phyloP scores from a whole-genome alignment of 2,888 invertebrate species.

The Esperia sulphurella region DNA sequence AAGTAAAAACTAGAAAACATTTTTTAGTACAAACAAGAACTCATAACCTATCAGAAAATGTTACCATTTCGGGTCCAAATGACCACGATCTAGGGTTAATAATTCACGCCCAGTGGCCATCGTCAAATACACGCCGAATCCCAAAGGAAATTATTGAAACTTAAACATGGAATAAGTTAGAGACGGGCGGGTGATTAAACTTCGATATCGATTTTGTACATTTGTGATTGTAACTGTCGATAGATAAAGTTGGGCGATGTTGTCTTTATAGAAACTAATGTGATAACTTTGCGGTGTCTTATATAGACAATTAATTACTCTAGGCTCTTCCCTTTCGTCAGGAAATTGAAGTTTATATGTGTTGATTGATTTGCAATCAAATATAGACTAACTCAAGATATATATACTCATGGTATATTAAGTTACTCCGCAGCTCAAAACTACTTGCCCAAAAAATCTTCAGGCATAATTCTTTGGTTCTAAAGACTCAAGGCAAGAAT shows the following conservation, averaged over 20 bases:
- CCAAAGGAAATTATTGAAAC: conserved; percentile 69
- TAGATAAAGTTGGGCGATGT: background rate
- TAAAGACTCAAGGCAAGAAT: too few relatives aligned
- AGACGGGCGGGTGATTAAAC: conserved; percentile 42
- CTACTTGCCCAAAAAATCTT: too few relatives aligned
- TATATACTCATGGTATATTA: too few relatives aligned
- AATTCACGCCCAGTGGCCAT: conserved; percentile 55
- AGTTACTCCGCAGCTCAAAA: too few relatives aligned
- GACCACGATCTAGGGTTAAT: conserved; percentile 51
- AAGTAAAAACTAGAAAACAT: too few relatives aligned
- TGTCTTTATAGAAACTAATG: too few relatives aligned
- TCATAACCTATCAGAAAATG: conserved; percentile 16
- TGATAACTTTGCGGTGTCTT: background rate
- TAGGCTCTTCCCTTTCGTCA: background rate
- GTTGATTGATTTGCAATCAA: too few relatives aligned
- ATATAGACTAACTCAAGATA: too few relatives aligned
- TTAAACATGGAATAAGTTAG: conserved; percentile 55
- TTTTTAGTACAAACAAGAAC: background rate
- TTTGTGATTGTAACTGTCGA: background rate
- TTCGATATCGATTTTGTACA: conserved; percentile 6
- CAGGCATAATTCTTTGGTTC: too few relatives aligned
- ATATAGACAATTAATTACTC: too few relatives aligned
- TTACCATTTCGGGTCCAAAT: conserved; percentile 35
- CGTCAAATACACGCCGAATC: conserved; percentile 56
- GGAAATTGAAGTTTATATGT: background rate